Conservation (phyloP, 2,113 vertebrate species). For the Labeo rohita region DNA sequence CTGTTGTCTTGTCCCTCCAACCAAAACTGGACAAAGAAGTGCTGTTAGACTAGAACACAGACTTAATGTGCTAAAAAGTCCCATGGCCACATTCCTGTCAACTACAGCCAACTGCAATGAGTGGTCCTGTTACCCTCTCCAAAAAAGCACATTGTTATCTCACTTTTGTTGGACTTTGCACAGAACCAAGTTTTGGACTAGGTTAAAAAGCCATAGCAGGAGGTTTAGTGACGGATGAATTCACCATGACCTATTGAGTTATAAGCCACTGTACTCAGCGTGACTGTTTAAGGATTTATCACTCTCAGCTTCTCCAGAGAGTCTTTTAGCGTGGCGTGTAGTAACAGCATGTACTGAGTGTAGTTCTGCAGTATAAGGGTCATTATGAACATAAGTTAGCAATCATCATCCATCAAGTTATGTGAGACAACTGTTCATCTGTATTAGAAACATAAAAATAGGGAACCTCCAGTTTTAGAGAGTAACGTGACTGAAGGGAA, state of each 20-base stretch:
- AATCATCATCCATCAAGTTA: constrained; percentile 44
- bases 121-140: constrained; percentile 7
- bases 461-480: constrained; percentile 25
- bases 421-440: constrained; percentile 41
- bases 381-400: constrained; percentile 49
- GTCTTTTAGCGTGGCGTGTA: constrained; percentile 32
- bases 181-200: constrained; percentile 40
- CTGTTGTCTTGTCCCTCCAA: constrained; percentile 26
- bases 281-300: constrained; percentile 41
- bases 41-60: not conserved
- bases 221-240: constrained; percentile 48
- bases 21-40: constrained; percentile 39
- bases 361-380: constrained; percentile 14
- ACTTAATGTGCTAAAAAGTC: constrained; percentile 19
- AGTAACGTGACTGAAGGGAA: constrained; percentile 11
- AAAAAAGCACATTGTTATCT: constrained; percentile 45
- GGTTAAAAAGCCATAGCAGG: constrained; percentile 52
- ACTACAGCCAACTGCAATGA: constrained; percentile 19
- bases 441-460: constrained; percentile 36
- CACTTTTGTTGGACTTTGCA: constrained; percentile 45
- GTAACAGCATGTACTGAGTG: constrained; percentile 29
- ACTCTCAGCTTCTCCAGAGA: constrained; percentile 33
- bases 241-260: constrained; percentile 42
- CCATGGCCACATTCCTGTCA: constrained; percentile 12
- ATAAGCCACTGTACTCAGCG: constrained; percentile 33